Conservation (phyloP, 2,113 vertebrate species). For the Toxostoma redivivum region DNA sequence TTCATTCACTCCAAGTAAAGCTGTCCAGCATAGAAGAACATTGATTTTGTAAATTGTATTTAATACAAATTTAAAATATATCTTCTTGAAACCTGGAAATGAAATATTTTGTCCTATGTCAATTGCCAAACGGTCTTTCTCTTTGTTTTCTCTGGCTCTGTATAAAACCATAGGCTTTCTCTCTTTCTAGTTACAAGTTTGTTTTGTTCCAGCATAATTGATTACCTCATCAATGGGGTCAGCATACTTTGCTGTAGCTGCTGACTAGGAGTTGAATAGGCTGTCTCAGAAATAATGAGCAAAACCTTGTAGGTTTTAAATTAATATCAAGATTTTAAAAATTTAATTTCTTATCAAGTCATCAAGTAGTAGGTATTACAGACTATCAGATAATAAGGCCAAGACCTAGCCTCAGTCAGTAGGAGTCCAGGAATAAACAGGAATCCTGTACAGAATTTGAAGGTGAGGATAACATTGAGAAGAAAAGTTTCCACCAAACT, state of each 20-base stretch:
- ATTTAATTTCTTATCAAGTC: conserved; percentile 58
- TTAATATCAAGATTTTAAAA: conserved; percentile 33
- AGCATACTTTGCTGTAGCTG: conserved; percentile 28
- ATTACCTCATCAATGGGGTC: conserved; percentile 61
- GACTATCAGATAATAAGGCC: conserved; percentile 34
- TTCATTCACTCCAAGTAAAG: conserved; percentile 14
- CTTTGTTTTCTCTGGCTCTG: background rate
- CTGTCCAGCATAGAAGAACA: background rate
- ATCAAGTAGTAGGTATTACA: background rate
- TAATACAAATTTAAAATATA: conserved; percentile 11
- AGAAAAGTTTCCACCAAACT: background rate
- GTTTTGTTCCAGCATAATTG: conserved; percentile 52
- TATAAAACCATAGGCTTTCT: background rate
- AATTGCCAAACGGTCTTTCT: conserved; percentile 11
- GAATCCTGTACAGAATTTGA: background rate
- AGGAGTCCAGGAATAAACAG: background rate
- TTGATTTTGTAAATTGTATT: conserved; percentile 16
- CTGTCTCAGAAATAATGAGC: background rate
- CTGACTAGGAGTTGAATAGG: conserved; percentile 6
- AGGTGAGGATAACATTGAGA: background rate
- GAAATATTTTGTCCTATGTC: conserved; percentile 3
- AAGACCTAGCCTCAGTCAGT: background rate
- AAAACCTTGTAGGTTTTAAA: conserved; percentile 31
- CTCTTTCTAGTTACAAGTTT: conserved; percentile 14
- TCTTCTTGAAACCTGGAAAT: conserved; percentile 13